Base-by-base conservation (phyloP, 2,113 vertebrate species). In the Laterallus jamaicensis region DNA sequence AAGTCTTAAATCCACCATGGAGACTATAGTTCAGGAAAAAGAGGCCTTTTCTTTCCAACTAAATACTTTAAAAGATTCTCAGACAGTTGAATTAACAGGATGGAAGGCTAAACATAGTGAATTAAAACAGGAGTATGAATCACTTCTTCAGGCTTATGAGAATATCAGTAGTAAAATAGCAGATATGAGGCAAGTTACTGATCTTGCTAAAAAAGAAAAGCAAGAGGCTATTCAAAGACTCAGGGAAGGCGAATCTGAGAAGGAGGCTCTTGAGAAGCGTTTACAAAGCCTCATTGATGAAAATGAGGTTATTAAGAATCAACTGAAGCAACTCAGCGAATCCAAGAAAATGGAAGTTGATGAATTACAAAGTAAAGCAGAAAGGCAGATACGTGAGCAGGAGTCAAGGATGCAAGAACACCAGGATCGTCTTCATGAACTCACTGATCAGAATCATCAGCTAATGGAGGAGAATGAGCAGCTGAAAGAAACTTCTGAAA, bases 1-100 rank as follows among this genome's bases (percentile, higher is more conserved):
- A 82, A 99, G 98, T 86, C 96, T 99, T 37, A 99, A 99, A 68
- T 98, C 97, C 37, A 99, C 98, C 42, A 98, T 99, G 74, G 98
- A 99, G 83, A 98, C 95, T 73, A 98, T 99, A 97, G 98, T 98
- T 19, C 98, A 99, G 90, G 98, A 99, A 93, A 99, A 99, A 86
- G 98, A 98, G 95, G 98, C 98, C 5, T 99, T 99, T 95, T 99
- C 98, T 42, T 98, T 98, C 89, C 98, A 99, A 79, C 97, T 99
- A 4, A 98, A 98, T 82, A 98, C 98, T 19, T 97, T 99, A 12
- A 99, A 98, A 95, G 98, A 98, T 96, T 98, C 98, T 29, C 98
- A 99, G 93, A 98, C 98, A 18, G 98, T 98, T 86, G 99, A 99
- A 97, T 97, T 98, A 70, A 98, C 98, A 74, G 98, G 98, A 55